phyloP scores from a whole-genome alignment of 2,113 vertebrate species.

The Salvator merianae region DNA sequence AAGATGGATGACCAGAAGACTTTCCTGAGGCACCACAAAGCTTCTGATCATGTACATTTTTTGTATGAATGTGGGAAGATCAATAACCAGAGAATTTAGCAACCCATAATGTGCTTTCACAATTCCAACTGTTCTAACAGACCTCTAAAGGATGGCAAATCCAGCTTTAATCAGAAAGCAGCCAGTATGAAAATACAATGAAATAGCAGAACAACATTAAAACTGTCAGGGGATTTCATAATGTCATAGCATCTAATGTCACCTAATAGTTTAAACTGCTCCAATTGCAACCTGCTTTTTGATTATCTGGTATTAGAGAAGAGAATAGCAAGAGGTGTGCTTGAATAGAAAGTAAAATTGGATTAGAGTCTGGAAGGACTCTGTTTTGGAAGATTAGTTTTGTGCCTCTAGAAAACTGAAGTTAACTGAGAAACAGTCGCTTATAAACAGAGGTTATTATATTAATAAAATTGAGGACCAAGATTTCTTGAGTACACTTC shows the following conservation, averaged over 20 bases:
- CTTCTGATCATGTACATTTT: no score
- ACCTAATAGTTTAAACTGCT: no score
- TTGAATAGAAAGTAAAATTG: background rate
- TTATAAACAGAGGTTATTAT: background rate
- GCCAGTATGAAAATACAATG: background rate
- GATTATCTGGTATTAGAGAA: background rate
- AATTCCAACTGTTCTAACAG: no score
- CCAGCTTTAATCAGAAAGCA: background rate
- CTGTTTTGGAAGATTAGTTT: background rate
- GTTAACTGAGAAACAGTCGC: background rate
- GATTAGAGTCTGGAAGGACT: background rate
- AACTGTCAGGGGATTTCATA: background rate
- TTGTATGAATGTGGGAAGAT: no score
- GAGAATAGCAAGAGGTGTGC: background rate
- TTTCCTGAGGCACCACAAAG: background rate
- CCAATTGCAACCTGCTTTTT: background rate
- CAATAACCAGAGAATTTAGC: no score
- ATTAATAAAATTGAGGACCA: background rate
- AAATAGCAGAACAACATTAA: background rate
- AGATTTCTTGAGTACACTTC: background rate
- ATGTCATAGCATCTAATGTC: background rate
- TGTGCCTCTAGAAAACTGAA: background rate
- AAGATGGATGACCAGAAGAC: background rate
- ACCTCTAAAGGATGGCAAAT: no score
- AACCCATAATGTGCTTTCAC: background rate